Evolutionary conservation across 2,113 vertebrate genomes (phyloP), one percentile per base, ranked within the genome.

Genomic region (Myiozetetes cayanensis): DNA sequence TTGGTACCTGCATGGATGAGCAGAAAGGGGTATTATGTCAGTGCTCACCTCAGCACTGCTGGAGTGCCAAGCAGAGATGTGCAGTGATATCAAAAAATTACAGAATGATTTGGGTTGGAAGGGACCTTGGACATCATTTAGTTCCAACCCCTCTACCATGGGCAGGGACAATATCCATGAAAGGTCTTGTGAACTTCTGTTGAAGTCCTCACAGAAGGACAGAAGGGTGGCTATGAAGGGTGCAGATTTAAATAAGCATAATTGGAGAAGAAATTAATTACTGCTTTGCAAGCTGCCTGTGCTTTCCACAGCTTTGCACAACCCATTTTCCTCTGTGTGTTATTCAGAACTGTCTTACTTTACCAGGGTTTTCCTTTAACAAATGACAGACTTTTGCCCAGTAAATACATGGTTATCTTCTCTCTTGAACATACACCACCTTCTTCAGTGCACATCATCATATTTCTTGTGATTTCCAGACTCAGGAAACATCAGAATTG

Each of bases 391-490:
- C 31, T 82, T 68, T 31, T 6, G 13, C 23, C 17, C 28, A 39
- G 20, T 30, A 39, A 76, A 72, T 22, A 37, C 5, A 4, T 0
- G 0, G 3, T 44, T 78, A 50, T 62, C 56, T 68, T 68, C 4
- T 18, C 22, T 65, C 23, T 74, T 74, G 25, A n/a, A 61, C 24
- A 4, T 10, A 21, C 22, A 14, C 11, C 43, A 37, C 28, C 25
- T 52, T 73, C 82, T 43, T 88, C 58, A 37, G 16, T 24, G 30
- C 31, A 19, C 44, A 35, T 5, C 31, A 22, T n/a, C 3, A 3
- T 52, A 52, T 55, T 85, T 18, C 44, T 83, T 43, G 35, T 5
- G 3, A 28, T 63, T 93, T 76, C 67, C 89, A 43, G 67, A 37
- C 33, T 63, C n/a, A 24, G 33, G 31, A 37, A 70, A 37, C 24